Evolutionary conservation across 2,113 vertebrate genomes (phyloP), one percentile per base, ranked within the genome.

Genomic region (Bujurquina vittata): DNA sequence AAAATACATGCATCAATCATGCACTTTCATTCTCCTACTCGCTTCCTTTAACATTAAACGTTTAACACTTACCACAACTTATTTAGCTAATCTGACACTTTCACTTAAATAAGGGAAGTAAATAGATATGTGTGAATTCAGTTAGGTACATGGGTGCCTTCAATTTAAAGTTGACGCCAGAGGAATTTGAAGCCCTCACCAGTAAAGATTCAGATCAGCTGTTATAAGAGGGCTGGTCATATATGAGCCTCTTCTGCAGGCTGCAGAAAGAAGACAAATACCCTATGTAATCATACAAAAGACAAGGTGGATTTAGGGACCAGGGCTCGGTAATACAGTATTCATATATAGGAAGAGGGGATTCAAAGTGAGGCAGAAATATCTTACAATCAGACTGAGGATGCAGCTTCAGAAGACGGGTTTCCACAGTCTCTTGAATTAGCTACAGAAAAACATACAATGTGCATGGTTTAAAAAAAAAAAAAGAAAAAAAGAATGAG

Each of bases 1-100:
- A 96, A 94, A n/a, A 60, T 26, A 94, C 5, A 67, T n/a, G 23
- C 31, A 65, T 35, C 54, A 78, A 63, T 3, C 29, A 57, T 8
- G 2, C 40, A 31, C 12, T 73, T 73, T 12, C 15, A 17, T 15
- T 14, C 17, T 46, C 33, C 23, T 20, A 11, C 23, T 3, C 49
- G 49, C 65, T 69, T 69, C 65, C 43, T 69, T 46, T 52, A 46
- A 20, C 23, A 20, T 52, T 69, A 29, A 49, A 1, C 2, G 52
- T 49, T 49, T 31, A 72, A 5, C 46, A 72, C 26, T 12, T 11
- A 72, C 31, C 26, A 54, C 7, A 1, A 54, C 10, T 18, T 33
- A 20, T 31, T 52, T 52, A 8, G 22, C 49, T 69, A 49, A 69
- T 29, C 43, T 69, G 15, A 29, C 15, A 69, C 40, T 49, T 52